Percentiles rank a stretch among this genome's conserved stretches.
Conservation (phyloP, 2,797 vertebrate genomes). For the Harpagifer antarcticus region DNA sequence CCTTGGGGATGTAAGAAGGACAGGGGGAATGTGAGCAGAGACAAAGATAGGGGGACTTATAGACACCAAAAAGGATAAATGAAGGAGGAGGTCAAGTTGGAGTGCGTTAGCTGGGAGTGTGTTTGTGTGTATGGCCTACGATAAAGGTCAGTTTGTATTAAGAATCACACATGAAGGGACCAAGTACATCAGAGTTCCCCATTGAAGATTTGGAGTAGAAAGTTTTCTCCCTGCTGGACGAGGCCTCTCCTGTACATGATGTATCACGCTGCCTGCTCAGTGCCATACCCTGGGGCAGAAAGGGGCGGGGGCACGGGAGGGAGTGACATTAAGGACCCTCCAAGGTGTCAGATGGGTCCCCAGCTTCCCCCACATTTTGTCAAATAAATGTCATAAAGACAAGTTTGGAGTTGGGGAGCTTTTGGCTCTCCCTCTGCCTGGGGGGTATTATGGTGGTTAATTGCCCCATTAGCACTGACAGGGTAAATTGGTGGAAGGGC, state of each 20-base stretch:
- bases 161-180: too few species aligned
- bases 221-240: constrained; percentile 59
- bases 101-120: constrained; percentile 50
- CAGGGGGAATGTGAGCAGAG: constrained; percentile 72
- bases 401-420: constrained; percentile 78
- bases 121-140: constrained; percentile 24
- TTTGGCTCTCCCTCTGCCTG: constrained; percentile 71
- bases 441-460: constrained; percentile 78
- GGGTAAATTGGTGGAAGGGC: constrained; percentile 82
- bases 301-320: constrained; percentile 64
- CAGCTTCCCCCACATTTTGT: constrained; percentile 78
- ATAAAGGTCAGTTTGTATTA: constrained; percentile 26
- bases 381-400: constrained; percentile 84
- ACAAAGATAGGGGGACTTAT: constrained; percentile 72
- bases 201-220: constrained; percentile 50
- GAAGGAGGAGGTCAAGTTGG: constrained; percentile 73
- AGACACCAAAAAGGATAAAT: constrained; percentile 65
- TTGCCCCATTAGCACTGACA: constrained; percentile 84
- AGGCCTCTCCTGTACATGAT: constrained; percentile 70
- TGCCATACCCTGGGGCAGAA: constrained; percentile 73
- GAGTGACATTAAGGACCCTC: constrained; percentile 82
- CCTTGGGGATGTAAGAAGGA: constrained; percentile 81
- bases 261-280: constrained; percentile 70
- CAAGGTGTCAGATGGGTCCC: constrained; percentile 81
- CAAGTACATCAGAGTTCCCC: constrained; percentile 36